phyloP scores from a whole-genome alignment of 1,140 invertebrate species.

The Battus philenor region DNA sequence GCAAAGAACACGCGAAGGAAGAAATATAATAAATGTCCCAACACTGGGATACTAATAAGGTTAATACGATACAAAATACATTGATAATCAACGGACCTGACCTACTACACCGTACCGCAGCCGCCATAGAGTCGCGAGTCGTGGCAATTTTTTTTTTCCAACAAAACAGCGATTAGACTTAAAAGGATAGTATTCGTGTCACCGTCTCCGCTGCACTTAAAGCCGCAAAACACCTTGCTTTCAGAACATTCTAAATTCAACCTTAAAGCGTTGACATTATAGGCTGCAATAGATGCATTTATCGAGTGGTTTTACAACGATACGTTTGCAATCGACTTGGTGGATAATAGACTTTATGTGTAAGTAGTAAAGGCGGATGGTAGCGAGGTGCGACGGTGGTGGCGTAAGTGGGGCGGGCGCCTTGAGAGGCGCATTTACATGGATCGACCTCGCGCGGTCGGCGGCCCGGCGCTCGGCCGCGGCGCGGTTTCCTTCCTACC shows the following conservation, averaged over 20 bases:
- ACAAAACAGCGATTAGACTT: conserved; percentile 33
- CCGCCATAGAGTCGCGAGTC: conserved; percentile 24
- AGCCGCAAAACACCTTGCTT: background rate
- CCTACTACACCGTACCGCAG: conserved; percentile 12
- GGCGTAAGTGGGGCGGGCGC: conserved; percentile 34
- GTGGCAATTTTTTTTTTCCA: conserved; percentile 28
- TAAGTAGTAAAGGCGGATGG: conserved; percentile 14
- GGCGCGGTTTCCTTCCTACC: conserved; percentile 41
- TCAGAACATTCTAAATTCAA: background rate
- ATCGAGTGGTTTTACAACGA: conserved; percentile 5
- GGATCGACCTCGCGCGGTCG: conserved; percentile 34
- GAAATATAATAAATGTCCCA: no score
- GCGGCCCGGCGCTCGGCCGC: conserved; percentile 26
- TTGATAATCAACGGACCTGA: conserved; percentile 11
- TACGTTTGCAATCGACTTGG: conserved; percentile 12
- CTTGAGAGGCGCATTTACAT: conserved; percentile 42
- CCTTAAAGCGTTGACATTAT: background rate
- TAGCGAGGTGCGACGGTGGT: conserved; percentile 17
- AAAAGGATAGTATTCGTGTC: conserved; percentile 36
- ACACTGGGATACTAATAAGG: no score
- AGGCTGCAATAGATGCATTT: conserved; percentile 13
- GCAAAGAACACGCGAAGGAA: no score
- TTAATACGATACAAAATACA: no score
- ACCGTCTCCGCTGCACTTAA: conserved; percentile 23
- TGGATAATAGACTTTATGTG: conserved; percentile 18